Conservation (phyloP, 1,140 invertebrate genomes). For the Leptinotarsa undecemlineata region DNA sequence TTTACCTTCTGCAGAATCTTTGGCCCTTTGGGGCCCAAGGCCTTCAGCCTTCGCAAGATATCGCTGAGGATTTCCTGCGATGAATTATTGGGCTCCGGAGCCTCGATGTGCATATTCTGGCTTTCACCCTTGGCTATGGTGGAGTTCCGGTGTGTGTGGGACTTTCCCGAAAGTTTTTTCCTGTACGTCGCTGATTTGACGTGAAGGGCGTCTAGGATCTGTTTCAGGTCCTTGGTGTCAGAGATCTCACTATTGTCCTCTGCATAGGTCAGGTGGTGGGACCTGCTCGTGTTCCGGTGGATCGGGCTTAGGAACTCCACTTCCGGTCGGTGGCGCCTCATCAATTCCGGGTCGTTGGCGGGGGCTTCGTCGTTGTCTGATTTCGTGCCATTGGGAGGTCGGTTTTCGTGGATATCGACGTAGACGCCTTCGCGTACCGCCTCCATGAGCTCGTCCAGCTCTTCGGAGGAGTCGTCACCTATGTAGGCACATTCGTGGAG, state of each 20-base stretch:
- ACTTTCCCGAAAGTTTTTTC: constrained; percentile 23
- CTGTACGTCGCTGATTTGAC: constrained; percentile 33
- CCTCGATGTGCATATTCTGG: constrained; percentile 45
- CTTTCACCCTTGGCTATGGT: constrained; percentile 47
- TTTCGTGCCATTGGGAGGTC: constrained; percentile 30
- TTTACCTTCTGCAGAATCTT: constrained; percentile 59
- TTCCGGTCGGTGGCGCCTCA: constrained; percentile 56
- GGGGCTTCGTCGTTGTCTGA: constrained; percentile 38
- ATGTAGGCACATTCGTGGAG: constrained; percentile 80
- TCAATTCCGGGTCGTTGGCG: constrained; percentile 57
- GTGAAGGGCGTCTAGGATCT: constrained; percentile 49
- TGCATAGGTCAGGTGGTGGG: constrained; percentile 36
- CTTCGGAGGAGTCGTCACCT: constrained; percentile 75
- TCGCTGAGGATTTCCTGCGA: constrained; percentile 65
- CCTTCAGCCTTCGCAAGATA: constrained; percentile 61
- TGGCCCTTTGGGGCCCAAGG: constrained; percentile 60
- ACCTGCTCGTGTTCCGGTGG: constrained; percentile 42
- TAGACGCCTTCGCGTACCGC: constrained; percentile 51
- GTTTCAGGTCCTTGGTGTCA: constrained; percentile 56
- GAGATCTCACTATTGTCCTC: constrained; percentile 52
- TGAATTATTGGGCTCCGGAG: constrained; percentile 36
- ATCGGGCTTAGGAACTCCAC: constrained; percentile 53
- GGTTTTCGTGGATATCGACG: constrained; percentile 20
- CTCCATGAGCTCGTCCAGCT: constrained; percentile 67
- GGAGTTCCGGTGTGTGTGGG: constrained; percentile 48